phyloP scores from a whole-genome alignment of 2,113 vertebrate species.

The Setophaga coronata region DNA sequence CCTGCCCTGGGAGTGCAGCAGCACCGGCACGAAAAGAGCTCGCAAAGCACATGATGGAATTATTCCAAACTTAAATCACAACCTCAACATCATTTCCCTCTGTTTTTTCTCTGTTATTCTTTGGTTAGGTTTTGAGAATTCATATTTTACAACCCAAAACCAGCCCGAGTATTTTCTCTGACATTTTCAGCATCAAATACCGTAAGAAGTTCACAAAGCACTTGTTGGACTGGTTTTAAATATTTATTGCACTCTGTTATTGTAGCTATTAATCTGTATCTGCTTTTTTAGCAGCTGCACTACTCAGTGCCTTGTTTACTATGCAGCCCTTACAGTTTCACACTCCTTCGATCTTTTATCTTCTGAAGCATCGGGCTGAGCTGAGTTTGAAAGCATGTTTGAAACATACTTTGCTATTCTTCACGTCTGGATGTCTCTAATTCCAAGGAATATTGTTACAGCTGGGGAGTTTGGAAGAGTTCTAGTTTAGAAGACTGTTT shows the following conservation, averaged over 20 bases:
- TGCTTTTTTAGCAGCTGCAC: neutral
- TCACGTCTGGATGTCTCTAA: neutral
- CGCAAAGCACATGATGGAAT: neutral
- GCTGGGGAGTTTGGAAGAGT: neutral
- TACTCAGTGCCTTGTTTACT: neutral
- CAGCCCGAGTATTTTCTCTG: neutral
- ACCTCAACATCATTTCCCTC: neutral
- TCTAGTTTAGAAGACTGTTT: neutral
- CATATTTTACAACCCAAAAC: accelerated
- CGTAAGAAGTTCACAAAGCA: neutral
- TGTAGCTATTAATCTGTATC: neutral
- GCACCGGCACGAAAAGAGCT: neutral
- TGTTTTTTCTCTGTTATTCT: neutral
- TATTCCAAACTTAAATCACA: neutral
- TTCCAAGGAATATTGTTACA: neutral
- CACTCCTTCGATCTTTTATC: neutral
- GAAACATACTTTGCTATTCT: neutral
- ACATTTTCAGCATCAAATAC: neutral
- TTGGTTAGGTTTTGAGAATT: neutral
- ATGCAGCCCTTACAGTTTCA: neutral
- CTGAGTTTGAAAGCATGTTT: neutral
- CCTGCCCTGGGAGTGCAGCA: neutral
- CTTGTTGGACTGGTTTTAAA: neutral
- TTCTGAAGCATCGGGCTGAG: neutral
- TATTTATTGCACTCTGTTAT: neutral